These are phyloP conservation scores for Amorpha juglandis DNA, from an alignment of 2,888 invertebrate species.

Conservation along the genomic window DNA sequence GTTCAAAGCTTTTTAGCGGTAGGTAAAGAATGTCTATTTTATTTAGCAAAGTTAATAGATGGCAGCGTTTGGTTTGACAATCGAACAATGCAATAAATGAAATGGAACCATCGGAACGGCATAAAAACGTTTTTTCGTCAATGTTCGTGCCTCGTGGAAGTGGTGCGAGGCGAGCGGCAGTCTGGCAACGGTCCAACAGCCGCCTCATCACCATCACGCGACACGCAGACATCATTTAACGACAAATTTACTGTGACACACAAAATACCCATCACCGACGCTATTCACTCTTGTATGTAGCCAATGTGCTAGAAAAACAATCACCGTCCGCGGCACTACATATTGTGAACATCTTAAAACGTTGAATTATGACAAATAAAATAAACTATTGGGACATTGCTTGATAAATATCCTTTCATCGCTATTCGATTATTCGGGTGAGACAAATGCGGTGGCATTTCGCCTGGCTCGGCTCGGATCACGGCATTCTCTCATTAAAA, in stretches of 20 bases:
- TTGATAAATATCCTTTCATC: constrained; percentile 76
- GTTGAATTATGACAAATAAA: constrained; percentile 59
- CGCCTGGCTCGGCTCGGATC: constrained; percentile 49
- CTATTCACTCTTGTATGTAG: constrained; percentile 45
- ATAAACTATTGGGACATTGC: constrained; percentile 57
- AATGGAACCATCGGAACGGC: constrained; percentile 52
- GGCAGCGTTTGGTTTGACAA: constrained; percentile 40
- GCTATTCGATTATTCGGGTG: constrained; percentile 69
- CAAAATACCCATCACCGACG: constrained; percentile 50
- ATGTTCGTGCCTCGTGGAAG: constrained; percentile 51
- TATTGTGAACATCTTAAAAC: constrained; percentile 23
- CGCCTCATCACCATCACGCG: constrained; percentile 66
- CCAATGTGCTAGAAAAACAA: constrained; percentile 8
- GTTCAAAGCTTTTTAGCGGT: constrained; percentile 29
- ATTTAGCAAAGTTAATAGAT: constrained; percentile 37
- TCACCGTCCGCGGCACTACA: neutral
- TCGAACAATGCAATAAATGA: constrained; percentile 52
- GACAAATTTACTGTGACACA: constrained; percentile 64
- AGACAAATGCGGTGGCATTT: constrained; percentile 68
- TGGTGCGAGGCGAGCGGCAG: constrained; percentile 61
- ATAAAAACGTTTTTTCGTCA: constrained; percentile 59
- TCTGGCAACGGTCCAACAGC: constrained; percentile 67
- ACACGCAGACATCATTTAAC: constrained; percentile 68
- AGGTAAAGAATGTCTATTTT: constrained; percentile 36
- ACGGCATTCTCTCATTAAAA: constrained; percentile 77